Evolutionary conservation across 1,140 invertebrate species (phyloP).

Genomic region (Hesperophylax magnus): DNA sequence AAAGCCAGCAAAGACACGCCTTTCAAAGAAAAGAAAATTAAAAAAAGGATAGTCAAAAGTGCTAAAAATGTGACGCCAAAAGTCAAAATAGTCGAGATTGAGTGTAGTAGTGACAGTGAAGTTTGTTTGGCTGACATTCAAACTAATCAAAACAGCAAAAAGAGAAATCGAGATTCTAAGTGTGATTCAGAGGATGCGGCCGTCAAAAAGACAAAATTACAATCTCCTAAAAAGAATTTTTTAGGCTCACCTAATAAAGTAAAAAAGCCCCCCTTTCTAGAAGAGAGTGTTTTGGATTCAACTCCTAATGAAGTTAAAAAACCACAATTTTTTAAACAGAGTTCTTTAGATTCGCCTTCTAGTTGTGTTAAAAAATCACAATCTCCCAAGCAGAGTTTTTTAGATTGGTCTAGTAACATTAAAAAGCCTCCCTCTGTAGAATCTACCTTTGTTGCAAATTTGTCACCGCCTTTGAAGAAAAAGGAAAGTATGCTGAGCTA

Average conservation of each 20-base stretch:
- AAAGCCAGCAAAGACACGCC: too few species aligned
- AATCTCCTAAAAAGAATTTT: constrained; percentile 51
- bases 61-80: constrained; percentile 35
- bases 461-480: constrained; percentile 72
- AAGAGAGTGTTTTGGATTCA: neutral
- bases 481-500: constrained; percentile 73
- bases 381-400: too few species aligned
- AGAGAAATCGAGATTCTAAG: constrained; percentile 23
- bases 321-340: neutral
- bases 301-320: constrained; percentile 30
- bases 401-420: neutral
- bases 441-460: constrained; percentile 60
- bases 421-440: neutral
- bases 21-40: constrained; percentile 39
- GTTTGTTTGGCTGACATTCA: neutral
- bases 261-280: too few species aligned
- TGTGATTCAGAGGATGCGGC: constrained; percentile 4
- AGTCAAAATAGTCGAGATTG: constrained; percentile 13
- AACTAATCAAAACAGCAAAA: neutral
- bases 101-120: constrained; percentile 13
- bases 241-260: constrained; percentile 13
- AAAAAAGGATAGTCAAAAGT: constrained; percentile 47
- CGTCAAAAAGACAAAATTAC: constrained; percentile 25
- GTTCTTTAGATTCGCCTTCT: neutral
- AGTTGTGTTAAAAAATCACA: constrained; percentile 23